A percentile compares a stretch with the other conserved stretches of the same genome.
phyloP scores from a whole-genome alignment of 2,113 vertebrate species.

The Corythaeola cristata region DNA sequence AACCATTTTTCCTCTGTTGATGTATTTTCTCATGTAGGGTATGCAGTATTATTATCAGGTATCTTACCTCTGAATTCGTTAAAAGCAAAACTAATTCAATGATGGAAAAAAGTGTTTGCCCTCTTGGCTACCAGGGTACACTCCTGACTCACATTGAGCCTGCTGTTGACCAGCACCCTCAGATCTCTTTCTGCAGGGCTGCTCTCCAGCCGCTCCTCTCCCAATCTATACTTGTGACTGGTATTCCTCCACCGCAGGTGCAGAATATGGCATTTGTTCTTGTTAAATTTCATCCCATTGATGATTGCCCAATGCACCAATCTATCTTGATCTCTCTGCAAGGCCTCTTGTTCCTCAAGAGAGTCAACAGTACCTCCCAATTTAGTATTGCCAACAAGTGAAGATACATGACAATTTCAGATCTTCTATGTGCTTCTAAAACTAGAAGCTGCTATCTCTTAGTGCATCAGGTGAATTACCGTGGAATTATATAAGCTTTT shows the following conservation, averaged over 20 bases:
- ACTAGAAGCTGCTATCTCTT: neutral
- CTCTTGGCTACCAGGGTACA: neutral
- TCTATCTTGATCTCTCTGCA: neutral
- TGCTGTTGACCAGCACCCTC: neutral
- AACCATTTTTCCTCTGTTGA: neutral
- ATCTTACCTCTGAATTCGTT: neutral
- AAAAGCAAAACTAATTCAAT: neutral
- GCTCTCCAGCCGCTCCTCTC: neutral
- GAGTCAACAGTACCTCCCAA: neutral
- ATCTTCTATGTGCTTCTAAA: neutral
- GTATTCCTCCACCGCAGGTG: neutral
- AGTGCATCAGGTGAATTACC: neutral
- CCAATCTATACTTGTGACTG: neutral
- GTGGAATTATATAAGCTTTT: neutral
- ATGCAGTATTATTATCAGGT: neutral
- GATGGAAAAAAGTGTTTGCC: neutral
- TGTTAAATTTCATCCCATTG: neutral
- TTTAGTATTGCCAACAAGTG: neutral
- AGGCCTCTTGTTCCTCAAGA: neutral
- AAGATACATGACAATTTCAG: neutral
- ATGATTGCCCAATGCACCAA: accelerated
- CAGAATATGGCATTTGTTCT: neutral
- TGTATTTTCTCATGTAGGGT: neutral
- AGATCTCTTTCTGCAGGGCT: neutral
- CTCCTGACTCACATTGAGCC: neutral